Conservation (phyloP, 35 echinoderm and acorn worm species). For the Hemicentrotus pulcherrimus region DNA sequence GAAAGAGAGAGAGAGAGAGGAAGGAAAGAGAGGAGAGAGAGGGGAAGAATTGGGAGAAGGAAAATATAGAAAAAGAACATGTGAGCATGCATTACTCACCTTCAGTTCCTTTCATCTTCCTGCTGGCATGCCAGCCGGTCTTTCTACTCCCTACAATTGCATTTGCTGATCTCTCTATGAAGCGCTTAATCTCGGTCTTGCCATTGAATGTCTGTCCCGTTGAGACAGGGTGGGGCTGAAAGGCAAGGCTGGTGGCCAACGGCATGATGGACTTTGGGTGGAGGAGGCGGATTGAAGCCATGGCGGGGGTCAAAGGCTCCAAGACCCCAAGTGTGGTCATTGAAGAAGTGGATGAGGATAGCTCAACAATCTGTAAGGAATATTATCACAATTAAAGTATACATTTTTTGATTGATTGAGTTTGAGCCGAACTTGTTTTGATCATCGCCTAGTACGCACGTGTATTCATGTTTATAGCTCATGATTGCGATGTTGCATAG, state of each 20-base stretch:
- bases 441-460: too few species aligned
- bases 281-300: slow-evolving; percentile 28
- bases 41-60: too few species aligned
- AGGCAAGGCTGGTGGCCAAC: background rate
- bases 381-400: too few species aligned
- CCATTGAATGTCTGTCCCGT: background rate
- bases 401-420: too few species aligned
- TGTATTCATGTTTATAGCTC: too few species aligned
- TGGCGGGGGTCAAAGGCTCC: slow-evolving; percentile 30
- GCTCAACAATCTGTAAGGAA: slow-evolving; percentile 8
- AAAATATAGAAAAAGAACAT: too few species aligned
- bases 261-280: slow-evolving; percentile 12
- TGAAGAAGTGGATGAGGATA: background rate
- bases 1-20: too few species aligned
- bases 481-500: too few species aligned
- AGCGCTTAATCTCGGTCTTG: background rate
- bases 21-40: too few species aligned
- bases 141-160: background rate
- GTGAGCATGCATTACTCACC: background rate
- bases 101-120: background rate
- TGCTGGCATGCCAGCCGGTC: background rate
- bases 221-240: background rate
- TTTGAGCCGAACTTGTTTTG: too few species aligned
- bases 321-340: background rate
- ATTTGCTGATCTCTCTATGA: background rate